Evolutionary conservation across 1,140 invertebrate species (phyloP).

Genomic region (Heliconius congener): DNA sequence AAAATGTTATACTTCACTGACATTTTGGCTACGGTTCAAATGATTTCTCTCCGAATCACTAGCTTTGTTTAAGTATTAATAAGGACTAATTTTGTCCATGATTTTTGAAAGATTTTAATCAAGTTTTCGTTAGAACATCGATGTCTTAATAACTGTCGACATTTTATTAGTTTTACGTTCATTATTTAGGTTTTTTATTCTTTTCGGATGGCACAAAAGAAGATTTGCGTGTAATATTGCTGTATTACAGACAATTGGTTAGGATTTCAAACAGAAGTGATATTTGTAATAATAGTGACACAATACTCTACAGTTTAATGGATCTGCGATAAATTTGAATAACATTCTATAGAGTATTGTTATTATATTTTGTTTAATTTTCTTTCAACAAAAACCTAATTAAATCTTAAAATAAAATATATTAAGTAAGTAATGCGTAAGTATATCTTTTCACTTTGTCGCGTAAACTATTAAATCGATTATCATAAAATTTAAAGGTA

Average conservation of each 20-base stretch:
- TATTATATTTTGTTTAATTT: not conserved
- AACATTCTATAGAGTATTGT: not conserved
- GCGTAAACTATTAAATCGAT: too few species aligned
- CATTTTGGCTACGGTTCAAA: constrained; percentile 22
- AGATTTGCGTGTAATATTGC: not conserved
- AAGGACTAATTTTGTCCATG: not conserved
- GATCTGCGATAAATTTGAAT: not conserved
- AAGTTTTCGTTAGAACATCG: not conserved
- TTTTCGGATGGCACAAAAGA: not conserved
- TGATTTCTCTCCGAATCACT: not conserved
- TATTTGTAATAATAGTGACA: not conserved
- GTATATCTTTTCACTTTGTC: too few species aligned
- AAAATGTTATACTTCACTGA: constrained; percentile 24
- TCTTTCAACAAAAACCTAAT: not conserved
- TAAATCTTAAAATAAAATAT: too few species aligned
- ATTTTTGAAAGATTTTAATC: not conserved
- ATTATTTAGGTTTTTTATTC: not conserved
- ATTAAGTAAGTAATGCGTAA: too few species aligned
- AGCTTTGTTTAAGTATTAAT: not conserved
- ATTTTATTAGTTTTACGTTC: not conserved
- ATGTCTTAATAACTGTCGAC: constrained; percentile 1
- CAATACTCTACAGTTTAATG: not conserved
- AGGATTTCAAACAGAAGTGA: not conserved
- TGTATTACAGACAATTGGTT: not conserved
- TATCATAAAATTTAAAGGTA: too few species aligned